Percentiles rank a stretch among this genome's conserved stretches.
Evolutionary conservation across 1,140 invertebrate genomes (phyloP).

Genomic region (Anastrepha obliqua): DNA sequence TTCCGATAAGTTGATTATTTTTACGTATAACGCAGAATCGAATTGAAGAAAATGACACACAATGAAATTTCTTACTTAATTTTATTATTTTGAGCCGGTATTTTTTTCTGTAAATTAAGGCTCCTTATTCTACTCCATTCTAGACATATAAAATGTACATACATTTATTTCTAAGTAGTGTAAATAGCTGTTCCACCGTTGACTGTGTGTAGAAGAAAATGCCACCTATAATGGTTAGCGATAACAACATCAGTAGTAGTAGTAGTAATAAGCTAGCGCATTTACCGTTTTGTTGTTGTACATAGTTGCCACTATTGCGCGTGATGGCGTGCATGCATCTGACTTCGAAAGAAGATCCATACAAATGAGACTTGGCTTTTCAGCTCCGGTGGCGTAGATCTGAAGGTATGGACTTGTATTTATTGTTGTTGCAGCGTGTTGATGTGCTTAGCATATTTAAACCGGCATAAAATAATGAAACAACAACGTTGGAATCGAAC

Average conservation of each 20-base stretch:
- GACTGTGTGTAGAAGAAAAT: neutral
- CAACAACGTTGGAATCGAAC: neutral
- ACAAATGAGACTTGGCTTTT: neutral
- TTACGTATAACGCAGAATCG: too few species aligned
- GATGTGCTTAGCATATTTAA: constrained; percentile 39
- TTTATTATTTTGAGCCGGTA: too few species aligned
- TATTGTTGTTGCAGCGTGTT: neutral
- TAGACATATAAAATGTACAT: too few species aligned
- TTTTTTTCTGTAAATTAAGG: too few species aligned
- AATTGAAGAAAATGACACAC: too few species aligned
- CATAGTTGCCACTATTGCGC: neutral
- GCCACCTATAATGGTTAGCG: constrained; percentile 29
- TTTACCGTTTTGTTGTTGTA: neutral
- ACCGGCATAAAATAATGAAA: neutral
- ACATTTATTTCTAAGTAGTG: too few species aligned
- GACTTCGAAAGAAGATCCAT: neutral
- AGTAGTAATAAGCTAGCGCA: neutral
- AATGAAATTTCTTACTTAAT: too few species aligned
- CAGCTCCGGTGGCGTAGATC: neutral
- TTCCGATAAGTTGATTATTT: too few species aligned
- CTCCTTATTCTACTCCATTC: too few species aligned
- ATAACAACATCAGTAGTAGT: neutral
- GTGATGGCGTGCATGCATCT: constrained; percentile 30
- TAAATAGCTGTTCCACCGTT: too few species aligned
- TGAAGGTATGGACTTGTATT: neutral